phyloP scores from a whole-genome alignment of 1,140 invertebrate genomes.

The Teleogryllus occipitalis region DNA sequence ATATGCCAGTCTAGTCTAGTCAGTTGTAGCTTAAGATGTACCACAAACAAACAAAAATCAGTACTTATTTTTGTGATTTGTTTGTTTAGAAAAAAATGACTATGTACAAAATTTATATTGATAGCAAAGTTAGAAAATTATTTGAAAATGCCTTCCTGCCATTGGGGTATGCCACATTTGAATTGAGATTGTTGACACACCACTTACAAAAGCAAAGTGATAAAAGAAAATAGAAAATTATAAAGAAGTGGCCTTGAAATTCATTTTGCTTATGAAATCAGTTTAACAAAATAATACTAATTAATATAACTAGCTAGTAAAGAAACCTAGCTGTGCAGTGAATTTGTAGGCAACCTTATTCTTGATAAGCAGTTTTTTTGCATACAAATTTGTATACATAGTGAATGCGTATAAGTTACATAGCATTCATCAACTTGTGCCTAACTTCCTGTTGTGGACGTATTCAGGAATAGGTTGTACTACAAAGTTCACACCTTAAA shows the following conservation, averaged over 20 bases:
- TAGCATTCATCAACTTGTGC: constrained; percentile 27
- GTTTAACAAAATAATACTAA: constrained; percentile 22
- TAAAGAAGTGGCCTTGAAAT: constrained; percentile 27
- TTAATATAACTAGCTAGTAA: constrained; percentile 21
- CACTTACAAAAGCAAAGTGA: constrained; percentile 22
- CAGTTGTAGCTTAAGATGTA: constrained; percentile 24
- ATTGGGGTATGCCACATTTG: constrained; percentile 27
- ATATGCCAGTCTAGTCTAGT: constrained; percentile 25
- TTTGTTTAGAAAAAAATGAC: constrained; percentile 23
- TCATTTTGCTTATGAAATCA: constrained; percentile 26
- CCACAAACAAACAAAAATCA: constrained; percentile 21
- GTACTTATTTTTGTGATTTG: constrained; percentile 28
- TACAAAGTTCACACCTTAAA: constrained; percentile 20
- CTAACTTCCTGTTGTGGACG: constrained; percentile 20
- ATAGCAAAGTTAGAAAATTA: constrained; percentile 23
- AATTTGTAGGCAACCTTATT: constrained; percentile 27
- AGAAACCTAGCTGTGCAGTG: constrained; percentile 21
- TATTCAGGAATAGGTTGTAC: constrained; percentile 25
- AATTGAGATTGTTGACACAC: constrained; percentile 24
- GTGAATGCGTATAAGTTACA: constrained; percentile 21
- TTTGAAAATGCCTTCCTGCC: constrained; percentile 27
- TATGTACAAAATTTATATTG: constrained; percentile 27
- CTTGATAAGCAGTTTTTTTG: constrained; percentile 27
- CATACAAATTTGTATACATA: constrained; percentile 26
- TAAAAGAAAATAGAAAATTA: constrained; percentile 24